phyloP scores from a whole-genome alignment of 2,888 invertebrate species.

The Cataglyphis altisquamis region DNA sequence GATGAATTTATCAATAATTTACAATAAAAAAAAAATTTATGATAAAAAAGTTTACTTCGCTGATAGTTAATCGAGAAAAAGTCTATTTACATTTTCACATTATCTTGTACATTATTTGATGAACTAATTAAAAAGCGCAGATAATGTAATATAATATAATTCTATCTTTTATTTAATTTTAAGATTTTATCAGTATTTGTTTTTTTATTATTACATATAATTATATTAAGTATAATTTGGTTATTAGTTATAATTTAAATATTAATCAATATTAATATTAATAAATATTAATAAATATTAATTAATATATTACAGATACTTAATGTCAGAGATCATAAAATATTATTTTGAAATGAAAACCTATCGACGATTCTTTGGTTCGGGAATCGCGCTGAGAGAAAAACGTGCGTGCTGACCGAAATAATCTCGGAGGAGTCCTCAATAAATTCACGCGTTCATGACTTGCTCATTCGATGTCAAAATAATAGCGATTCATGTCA shows the following conservation, averaged over 20 bases:
- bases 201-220: not conserved
- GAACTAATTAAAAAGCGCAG: not conserved
- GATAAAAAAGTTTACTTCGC: not conserved
- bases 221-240: not conserved
- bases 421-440: conserved; percentile 44
- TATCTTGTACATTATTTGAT: not conserved
- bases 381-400: not conserved
- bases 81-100: not conserved
- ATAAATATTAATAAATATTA: too few relatives aligned
- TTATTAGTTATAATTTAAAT: not conserved
- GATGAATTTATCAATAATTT: not conserved
- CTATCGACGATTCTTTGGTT: not conserved
- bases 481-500: conserved; percentile 51
- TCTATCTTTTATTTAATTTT: not conserved
- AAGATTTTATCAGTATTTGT: not conserved
- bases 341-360: not conserved
- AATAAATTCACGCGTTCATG: conserved; percentile 69
- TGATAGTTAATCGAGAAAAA: not conserved
- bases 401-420: not conserved
- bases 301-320: not conserved
- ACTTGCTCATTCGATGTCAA: conserved; percentile 17
- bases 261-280: not conserved
- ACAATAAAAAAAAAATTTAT: not conserved
- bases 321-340: not conserved
- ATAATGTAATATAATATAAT: not conserved